Percentiles rank a stretch among this genome's conserved stretches.
Conservation (phyloP, 1,140 invertebrate genomes). For the Pseudomyrmex sp. region DNA sequence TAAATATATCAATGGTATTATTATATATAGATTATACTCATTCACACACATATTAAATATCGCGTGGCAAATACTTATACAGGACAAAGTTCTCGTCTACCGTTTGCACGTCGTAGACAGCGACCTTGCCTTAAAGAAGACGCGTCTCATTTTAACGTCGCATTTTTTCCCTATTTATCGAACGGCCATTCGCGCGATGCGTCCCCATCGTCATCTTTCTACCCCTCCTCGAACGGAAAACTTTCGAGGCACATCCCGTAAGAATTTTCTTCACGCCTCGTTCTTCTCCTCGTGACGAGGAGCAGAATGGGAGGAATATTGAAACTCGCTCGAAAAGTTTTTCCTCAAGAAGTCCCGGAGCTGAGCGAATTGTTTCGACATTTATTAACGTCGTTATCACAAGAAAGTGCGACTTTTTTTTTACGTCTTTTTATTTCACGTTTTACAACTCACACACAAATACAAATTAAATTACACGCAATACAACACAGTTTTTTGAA, state of each 20-base stretch:
- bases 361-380: slow-evolving; percentile 31
- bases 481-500: too few relatives aligned
- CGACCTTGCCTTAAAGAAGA: slow-evolving; percentile 63
- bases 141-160: slow-evolving; percentile 45
- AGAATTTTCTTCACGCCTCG: slow-evolving; percentile 30
- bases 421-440: too few relatives aligned
- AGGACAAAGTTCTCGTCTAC: slow-evolving; percentile 71
- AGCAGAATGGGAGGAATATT: slow-evolving; percentile 14
- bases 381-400: not conserved
- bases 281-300: not conserved
- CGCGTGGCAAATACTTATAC: slow-evolving; percentile 79
- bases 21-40: slow-evolving; percentile 76
- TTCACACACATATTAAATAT: slow-evolving; percentile 81
- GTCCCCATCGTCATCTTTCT: not conserved
- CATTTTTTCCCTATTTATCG: slow-evolving; percentile 34
- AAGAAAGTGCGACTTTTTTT: not conserved
- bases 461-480: not conserved
- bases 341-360: slow-evolving; percentile 22
- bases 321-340: slow-evolving; percentile 26
- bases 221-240: slow-evolving; percentile 6
- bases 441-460: too few relatives aligned
- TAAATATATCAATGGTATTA: slow-evolving; percentile 68
- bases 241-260: slow-evolving; percentile 29
- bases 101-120: slow-evolving; percentile 61
- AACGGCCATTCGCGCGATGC: slow-evolving; percentile 58